Percentiles rank a stretch among this genome's conserved stretches.
Evolutionary conservation across 2,113 vertebrate species (phyloP).

Genomic region (Atrichornis clamosus): DNA sequence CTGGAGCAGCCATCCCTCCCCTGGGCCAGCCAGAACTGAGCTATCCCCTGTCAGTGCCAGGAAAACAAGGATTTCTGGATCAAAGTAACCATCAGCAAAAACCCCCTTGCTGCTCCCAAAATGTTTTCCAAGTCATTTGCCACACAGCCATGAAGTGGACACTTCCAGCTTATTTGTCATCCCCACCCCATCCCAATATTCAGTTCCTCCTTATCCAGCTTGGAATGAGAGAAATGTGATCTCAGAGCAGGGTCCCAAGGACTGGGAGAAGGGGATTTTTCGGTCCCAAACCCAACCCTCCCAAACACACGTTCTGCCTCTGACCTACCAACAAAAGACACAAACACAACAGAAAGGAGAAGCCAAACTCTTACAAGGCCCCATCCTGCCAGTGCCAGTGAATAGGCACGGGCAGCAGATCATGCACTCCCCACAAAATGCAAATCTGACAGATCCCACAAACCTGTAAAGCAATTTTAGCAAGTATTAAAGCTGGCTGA

Average conservation of each 20-base stretch:
- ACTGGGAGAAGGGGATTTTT: not conserved
- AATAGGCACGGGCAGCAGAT: rapidly evolving
- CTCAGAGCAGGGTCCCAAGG: not conserved
- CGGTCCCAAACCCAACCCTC: not conserved
- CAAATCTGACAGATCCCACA: not conserved
- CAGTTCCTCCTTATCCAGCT: not conserved
- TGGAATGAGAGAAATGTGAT: rapidly evolving
- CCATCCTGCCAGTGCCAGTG: rapidly evolving
- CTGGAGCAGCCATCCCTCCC: not conserved
- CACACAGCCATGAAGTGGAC: rapidly evolving
- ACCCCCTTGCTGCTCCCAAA: not conserved
- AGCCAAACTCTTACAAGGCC: not conserved
- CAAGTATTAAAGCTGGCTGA: not conserved
- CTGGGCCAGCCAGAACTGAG: not conserved
- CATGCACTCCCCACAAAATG: rapidly evolving
- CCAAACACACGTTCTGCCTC: not conserved
- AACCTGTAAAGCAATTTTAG: not conserved
- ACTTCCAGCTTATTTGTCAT: rapidly evolving
- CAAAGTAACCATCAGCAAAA: rapidly evolving
- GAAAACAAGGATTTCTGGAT: not conserved
- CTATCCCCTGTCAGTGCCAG: not conserved
- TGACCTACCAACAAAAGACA: not conserved
- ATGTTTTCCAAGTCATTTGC: rapidly evolving
- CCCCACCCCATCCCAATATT: not conserved
- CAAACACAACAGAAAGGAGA: not conserved